phyloP scores from a whole-genome alignment of 2,888 invertebrate genomes.

The Monochamus alternatus region DNA sequence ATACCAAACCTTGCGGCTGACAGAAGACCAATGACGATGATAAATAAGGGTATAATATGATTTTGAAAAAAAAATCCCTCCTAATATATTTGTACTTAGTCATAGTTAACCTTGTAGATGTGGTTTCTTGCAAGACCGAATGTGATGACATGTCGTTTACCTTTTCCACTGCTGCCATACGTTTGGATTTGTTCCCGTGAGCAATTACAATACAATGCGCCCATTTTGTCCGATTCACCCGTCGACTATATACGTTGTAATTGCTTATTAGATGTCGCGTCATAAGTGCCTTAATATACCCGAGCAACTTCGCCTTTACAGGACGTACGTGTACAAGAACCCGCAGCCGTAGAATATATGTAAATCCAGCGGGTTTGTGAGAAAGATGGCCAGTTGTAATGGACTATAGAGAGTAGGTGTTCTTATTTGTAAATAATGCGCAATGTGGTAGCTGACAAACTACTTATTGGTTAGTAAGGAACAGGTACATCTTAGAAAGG shows the following conservation, averaged over 20 bases:
- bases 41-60: too few relatives aligned
- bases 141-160: too few relatives aligned
- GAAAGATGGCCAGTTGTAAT: conserved; percentile 53
- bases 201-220: conserved; percentile 39
- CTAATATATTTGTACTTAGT: too few relatives aligned
- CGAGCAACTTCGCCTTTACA: not conserved
- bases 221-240: conserved; percentile 34
- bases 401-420: conserved; percentile 57
- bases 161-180: not conserved
- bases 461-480: conserved; percentile 1
- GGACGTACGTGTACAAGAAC: conserved; percentile 11
- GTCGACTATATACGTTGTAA: conserved; percentile 34
- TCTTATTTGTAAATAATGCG: conserved; percentile 55
- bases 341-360: conserved; percentile 27
- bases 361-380: conserved; percentile 42
- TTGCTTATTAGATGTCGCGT: conserved; percentile 41
- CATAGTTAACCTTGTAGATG: too few relatives aligned
- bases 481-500: too few relatives aligned
- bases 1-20: too few relatives aligned
- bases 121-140: not conserved
- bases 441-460: conserved; percentile 54
- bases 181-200: conserved; percentile 12
- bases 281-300: conserved; percentile 39
- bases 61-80: too few relatives aligned
- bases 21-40: too few relatives aligned